Base-by-base conservation (phyloP, 1,140 invertebrate genomes). In the Coelopa frigida region DNA sequence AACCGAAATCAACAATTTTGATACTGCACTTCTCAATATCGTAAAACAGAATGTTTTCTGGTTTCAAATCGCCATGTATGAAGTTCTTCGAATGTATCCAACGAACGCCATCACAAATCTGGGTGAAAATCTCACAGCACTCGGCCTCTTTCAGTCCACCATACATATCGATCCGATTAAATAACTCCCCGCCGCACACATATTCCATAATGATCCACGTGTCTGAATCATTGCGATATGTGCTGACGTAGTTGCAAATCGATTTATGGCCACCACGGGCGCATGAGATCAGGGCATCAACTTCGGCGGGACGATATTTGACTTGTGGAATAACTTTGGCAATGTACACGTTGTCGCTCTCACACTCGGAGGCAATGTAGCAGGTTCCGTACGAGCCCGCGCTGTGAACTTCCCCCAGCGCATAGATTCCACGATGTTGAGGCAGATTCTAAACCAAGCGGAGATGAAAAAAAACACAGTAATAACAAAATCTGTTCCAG, bases 1-100 rank as follows among this genome's bases (percentile, higher is more conserved):
- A 93, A 27, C 91, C 90, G 76, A 94, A 94, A 68, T 94, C 90
- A 1, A 94, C 83, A 20, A 94, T 78, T 68, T 89, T 90, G 0
- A 92, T 76, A 1, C 80, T 75, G 33, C 79, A 72, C 0, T 81
- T 76, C 18, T 72, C 68, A 8, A 71, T 57, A 48, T 79, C 72
- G 24, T 78, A 77, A 57, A 88, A 91, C 3, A 90, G 69, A 7
- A 92, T 71, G 70, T 92, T 92, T 75, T 94, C 90, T 8, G 90
- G 90, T 68, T 94, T 94, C 4, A 94, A 71, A 68, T 94, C 90
- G 35, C 90, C 74, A 70, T 94, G 90, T 14, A 93, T 89, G 22
- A 94, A 82, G 20, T 84, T 82, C 51, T 78, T 75, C 10, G 73
- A 73, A 72, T 94, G 90, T 75, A 94, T 84, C 61, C 82, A 88